Conservation (phyloP, 2,797 vertebrate species). For the Brachyalestes nurse region DNA sequence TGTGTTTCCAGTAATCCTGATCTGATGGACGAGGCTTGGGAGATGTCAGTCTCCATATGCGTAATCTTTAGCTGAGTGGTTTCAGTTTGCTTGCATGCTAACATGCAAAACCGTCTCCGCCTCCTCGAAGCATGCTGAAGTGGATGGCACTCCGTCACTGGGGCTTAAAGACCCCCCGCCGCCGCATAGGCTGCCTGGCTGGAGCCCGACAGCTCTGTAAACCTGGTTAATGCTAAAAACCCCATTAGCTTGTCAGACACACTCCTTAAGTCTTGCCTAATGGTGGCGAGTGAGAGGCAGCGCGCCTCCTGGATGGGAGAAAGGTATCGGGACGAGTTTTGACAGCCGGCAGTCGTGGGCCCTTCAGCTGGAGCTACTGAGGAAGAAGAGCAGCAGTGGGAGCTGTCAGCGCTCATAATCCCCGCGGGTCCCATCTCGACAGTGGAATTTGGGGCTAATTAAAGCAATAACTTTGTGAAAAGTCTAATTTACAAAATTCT, state of each 20-base stretch:
- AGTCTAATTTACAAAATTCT: not conserved
- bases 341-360: not conserved
- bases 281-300: constrained; percentile 5
- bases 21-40: constrained; percentile 64
- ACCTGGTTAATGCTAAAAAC: constrained; percentile 39
- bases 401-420: constrained; percentile 36
- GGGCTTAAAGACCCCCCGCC: constrained; percentile 28
- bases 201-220: constrained; percentile 8
- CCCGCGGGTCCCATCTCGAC: not conserved
- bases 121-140: constrained; percentile 44
- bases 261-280: constrained; percentile 33
- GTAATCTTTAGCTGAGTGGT: constrained; percentile 66
- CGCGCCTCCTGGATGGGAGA: not conserved
- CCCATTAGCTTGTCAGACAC: constrained; percentile 23
- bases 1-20: constrained; percentile 61
- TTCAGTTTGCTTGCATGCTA: constrained; percentile 59
- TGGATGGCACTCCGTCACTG: not conserved
- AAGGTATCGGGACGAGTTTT: constrained; percentile 24
- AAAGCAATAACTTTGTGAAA: constrained; percentile 49
- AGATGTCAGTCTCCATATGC: constrained; percentile 76
- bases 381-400: not conserved
- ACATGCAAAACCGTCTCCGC: constrained; percentile 50
- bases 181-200: constrained; percentile 14
- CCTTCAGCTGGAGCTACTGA: constrained; percentile 1
- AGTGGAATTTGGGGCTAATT: constrained; percentile 66